Base-by-base conservation (phyloP, 1,140 invertebrate species). In the Leptinotarsa undecemlineata region DNA sequence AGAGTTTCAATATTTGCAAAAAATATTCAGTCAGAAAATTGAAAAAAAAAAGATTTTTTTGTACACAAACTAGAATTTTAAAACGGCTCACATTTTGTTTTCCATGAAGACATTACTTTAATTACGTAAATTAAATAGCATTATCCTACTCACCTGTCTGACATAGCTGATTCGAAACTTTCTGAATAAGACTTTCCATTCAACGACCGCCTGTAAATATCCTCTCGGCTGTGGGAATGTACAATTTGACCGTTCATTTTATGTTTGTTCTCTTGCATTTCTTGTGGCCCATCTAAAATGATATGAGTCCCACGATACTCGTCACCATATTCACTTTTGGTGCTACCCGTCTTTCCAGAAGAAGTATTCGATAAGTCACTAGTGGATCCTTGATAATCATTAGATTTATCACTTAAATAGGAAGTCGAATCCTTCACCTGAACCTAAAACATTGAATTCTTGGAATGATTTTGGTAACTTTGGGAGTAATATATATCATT, bases 391-490 rank as follows among this genome's bases (percentile, higher is more conserved):
- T 77, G 75, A 62, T 85, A 80, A 48, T 83, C 80, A 6, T 80
- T 78, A 14, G 80, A 84, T 48, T 83, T 82, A 63, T 85, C 86
- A 51, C 83, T 85, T 57, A 85, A 74, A 51, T 86, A 84, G 5
- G 87, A 88, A 0, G 82, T 84, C 42, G 90, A 90, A 83, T 94
- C 92, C 73, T 92, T 63, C n/a, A 72, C 71, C 20, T 72, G 71
- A n/a, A 72, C 71, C 51, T 57, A 57, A 14, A 57, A 57, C 15
- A 57, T 57, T 15, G n/a, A 57, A n/a, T 57, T 4, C 17, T 57
- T 19, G n/a, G 33, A 42, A 42, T 11, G 33, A 42, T 42, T 11
- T 3, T 42, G 33, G 2, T 42, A 11, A 42, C 8, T 42, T 42
- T 42, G 33, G 33, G 33, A 33, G 33, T 8, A 33, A 8, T 33